Percentiles rank a stretch among this genome's conserved stretches.
Conservation (phyloP, 2,797 vertebrate species). For the Chloroceryle inda region DNA sequence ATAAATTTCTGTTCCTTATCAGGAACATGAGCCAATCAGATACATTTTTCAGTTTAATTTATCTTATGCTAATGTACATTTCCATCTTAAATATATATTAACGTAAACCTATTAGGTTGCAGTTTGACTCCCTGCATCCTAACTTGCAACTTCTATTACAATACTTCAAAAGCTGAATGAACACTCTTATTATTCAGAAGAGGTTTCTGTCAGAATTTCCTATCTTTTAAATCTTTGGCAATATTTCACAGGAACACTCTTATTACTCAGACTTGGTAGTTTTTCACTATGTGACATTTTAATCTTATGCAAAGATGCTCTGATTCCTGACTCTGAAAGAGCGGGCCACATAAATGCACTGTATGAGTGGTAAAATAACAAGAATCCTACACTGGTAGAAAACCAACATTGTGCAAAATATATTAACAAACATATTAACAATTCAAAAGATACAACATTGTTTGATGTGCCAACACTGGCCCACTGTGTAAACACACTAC, state of each 20-base stretch:
- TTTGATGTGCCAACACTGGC: not conserved
- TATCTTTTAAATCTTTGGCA: slow-evolving; percentile 61
- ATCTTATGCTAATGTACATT: slow-evolving; percentile 32
- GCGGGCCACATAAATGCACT: not conserved
- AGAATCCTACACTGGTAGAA: slow-evolving; percentile 66
- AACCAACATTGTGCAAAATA: slow-evolving; percentile 21
- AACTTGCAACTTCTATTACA: slow-evolving; percentile 16
- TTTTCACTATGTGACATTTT: not conserved
- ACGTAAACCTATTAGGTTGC: slow-evolving; percentile 35
- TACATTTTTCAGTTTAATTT: slow-evolving; percentile 34
- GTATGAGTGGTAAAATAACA: not conserved
- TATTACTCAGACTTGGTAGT: not conserved
- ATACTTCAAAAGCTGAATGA: slow-evolving; percentile 36
- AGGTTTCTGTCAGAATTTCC: slow-evolving; percentile 2
- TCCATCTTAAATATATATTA: slow-evolving; percentile 48
- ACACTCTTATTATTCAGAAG: not conserved
- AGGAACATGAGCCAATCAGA: slow-evolving; percentile 37
- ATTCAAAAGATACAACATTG: not conserved
- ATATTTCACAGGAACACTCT: slow-evolving; percentile 19
- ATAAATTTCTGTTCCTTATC: slow-evolving; percentile 27
- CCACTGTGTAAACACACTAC: not conserved
- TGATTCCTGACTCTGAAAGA: slow-evolving; percentile 27
- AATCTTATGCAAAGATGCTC: not conserved
- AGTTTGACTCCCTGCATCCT: not conserved
- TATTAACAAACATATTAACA: not conserved